These are phyloP conservation scores for Temnothorax ravouxi DNA, from an alignment of 2,888 invertebrate species.

Conservation along the genomic window DNA sequence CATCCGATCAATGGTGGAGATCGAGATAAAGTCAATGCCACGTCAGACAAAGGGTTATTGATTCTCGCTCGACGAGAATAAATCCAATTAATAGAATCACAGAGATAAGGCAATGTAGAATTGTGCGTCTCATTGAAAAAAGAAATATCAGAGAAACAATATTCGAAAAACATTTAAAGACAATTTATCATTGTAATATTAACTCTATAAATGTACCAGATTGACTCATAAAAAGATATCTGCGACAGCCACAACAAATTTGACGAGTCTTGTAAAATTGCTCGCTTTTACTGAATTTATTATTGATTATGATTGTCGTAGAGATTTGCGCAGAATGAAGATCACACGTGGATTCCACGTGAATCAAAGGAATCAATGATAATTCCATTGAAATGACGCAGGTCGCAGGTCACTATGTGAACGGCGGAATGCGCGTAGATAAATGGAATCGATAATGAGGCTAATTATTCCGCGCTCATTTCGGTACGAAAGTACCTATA, in stretches of 20 bases:
- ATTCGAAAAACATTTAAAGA: not conserved
- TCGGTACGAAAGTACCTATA: slow-evolving; percentile 49
- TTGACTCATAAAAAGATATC: not conserved
- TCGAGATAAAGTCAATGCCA: not conserved
- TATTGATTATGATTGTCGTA: not conserved
- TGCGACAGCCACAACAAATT: not conserved
- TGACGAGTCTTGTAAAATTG: not conserved
- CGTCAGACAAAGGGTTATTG: not conserved
- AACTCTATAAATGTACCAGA: not conserved
- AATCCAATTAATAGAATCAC: slow-evolving; percentile 4
- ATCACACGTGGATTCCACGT: not conserved
- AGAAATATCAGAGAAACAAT: not conserved
- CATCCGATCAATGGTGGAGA: not conserved
- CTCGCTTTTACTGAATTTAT: not conserved
- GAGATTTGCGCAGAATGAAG: not conserved
- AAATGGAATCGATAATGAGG: slow-evolving; percentile 55
- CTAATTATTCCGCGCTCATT: slow-evolving; percentile 62
- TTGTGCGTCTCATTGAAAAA: not conserved
- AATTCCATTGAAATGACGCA: slow-evolving; percentile 22
- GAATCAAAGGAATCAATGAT: slow-evolving; percentile 35
- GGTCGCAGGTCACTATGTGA: not conserved
- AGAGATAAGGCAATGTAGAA: not conserved
- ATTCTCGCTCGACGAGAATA: not conserved
- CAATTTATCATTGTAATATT: not conserved
- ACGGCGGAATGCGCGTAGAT: slow-evolving; percentile 12